phyloP scores from a whole-genome alignment of 2,888 invertebrate genomes.

The Caenorhabditis sp. region DNA sequence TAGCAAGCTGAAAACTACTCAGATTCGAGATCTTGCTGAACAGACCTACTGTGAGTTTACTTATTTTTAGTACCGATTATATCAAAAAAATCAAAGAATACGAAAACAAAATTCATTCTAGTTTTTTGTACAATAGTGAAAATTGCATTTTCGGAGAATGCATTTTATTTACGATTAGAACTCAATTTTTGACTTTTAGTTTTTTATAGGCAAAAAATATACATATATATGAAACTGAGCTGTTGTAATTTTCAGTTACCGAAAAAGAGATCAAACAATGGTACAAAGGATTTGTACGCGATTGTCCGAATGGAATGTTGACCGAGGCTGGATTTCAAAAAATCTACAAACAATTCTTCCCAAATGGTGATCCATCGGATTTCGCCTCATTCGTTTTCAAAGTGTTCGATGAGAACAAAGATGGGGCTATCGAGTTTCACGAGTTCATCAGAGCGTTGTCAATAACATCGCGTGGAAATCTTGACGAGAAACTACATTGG shows the following conservation, averaged over 20 bases:
- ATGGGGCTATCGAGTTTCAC: conserved; percentile 97
- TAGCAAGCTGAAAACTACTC: conserved; percentile 93
- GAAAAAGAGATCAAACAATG: conserved; percentile 74
- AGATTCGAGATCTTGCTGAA: conserved; percentile 87
- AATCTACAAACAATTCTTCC: conserved; percentile 99
- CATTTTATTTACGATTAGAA: too few relatives aligned
- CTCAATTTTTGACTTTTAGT: background rate
- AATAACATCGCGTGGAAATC: conserved; percentile 95
- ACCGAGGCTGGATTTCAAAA: conserved; percentile 98
- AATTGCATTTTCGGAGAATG: too few relatives aligned
- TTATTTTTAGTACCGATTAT: too few relatives aligned
- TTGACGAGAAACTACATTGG: conserved; percentile 98
- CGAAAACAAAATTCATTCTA: too few relatives aligned
- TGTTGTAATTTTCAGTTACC: conserved; percentile 67
- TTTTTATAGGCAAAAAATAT: background rate
- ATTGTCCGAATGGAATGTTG: conserved; percentile 91
- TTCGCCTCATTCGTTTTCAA: conserved; percentile 97
- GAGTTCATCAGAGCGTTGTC: conserved; percentile 97
- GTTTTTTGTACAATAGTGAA: too few relatives aligned
- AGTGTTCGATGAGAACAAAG: conserved; percentile 97
- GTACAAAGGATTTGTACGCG: conserved; percentile 89
- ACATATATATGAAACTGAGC: background rate
- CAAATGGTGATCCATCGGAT: conserved; percentile 97
- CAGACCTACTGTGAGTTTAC: conserved; percentile 90
- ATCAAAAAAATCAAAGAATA: too few relatives aligned